phyloP scores from a whole-genome alignment of 2,797 vertebrate species.

The Mus caroli region DNA sequence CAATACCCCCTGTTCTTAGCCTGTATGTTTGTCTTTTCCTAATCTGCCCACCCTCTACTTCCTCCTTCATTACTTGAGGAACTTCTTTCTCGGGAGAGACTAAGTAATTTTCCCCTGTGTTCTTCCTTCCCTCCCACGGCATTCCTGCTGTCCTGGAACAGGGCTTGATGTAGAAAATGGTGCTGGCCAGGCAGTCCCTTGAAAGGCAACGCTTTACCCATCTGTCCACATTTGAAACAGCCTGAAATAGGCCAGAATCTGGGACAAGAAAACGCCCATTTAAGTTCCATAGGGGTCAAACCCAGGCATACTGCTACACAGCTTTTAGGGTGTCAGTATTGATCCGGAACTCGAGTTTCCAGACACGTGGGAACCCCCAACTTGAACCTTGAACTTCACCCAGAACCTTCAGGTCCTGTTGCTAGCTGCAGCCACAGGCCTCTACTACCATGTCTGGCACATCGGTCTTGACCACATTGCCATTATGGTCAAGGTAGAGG shows the following conservation, averaged over 20 bases:
- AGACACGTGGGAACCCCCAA: slow-evolving; percentile 43
- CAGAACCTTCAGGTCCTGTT: slow-evolving; percentile 30
- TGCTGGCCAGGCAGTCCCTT: slow-evolving; percentile 30
- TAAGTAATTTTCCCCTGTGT: slow-evolving; percentile 40
- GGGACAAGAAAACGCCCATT: slow-evolving; percentile 35
- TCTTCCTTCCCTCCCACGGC: slow-evolving; percentile 31
- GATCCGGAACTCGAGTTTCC: slow-evolving; percentile 47
- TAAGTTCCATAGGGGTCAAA: neutral
- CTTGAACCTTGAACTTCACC: slow-evolving; percentile 45
- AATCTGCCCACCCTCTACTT: neutral
- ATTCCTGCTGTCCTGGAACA: slow-evolving; percentile 32
- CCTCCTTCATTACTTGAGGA: neutral
- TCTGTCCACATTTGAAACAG: slow-evolving; percentile 48
- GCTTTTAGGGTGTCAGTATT: neutral
- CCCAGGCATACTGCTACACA: neutral
- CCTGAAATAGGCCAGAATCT: slow-evolving; percentile 54
- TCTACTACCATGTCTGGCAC: slow-evolving; percentile 96
- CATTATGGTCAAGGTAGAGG: slow-evolving; percentile 93
- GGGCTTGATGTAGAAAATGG: slow-evolving; percentile 41
- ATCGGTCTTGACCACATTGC: slow-evolving; percentile 94
- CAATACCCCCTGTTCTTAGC: neutral
- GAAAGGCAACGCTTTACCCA: slow-evolving; percentile 57
- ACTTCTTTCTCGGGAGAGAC: slow-evolving; percentile 45
- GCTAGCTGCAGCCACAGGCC: slow-evolving; percentile 95
- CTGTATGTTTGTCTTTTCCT: neutral